Evolutionary conservation across 2,797 vertebrate species (phyloP).

Genomic region (Gadopsis bispinosus): DNA sequence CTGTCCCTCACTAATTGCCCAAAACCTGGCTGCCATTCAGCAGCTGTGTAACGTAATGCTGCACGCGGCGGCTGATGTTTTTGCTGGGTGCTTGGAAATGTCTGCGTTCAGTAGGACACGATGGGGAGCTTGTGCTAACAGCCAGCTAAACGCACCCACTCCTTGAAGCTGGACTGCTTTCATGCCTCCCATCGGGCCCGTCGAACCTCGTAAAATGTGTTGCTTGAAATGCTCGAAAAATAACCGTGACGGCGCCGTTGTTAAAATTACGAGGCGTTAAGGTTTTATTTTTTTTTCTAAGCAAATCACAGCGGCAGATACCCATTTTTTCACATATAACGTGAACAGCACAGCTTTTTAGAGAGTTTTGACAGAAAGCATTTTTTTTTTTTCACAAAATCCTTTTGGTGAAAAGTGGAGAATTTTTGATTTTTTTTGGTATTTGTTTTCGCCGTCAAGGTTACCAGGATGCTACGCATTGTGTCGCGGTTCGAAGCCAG

Average conservation of each 20-base stretch:
- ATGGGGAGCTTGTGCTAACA: conserved; percentile 46
- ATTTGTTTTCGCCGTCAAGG: conserved; percentile 20
- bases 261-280: conserved; percentile 49
- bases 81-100: conserved; percentile 24
- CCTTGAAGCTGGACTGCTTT: conserved; percentile 58
- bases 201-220: conserved; percentile 47
- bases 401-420: neutral
- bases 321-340: neutral
- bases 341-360: neutral
- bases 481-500: neutral
- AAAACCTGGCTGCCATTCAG: conserved; percentile 12
- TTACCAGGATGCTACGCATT: neutral
- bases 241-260: conserved; percentile 35
- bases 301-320: conserved; percentile 15
- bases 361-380: neutral
- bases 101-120: conserved; percentile 37
- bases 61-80: conserved; percentile 27
- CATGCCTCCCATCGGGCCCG: conserved; percentile 57
- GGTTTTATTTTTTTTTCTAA: conserved; percentile 7
- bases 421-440: too few species aligned
- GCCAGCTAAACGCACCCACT: conserved; percentile 43
- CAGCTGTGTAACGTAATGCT: neutral
- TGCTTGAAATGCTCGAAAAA: conserved; percentile 29
- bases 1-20: conserved; percentile 15
- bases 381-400: neutral